phyloP scores from a whole-genome alignment of 2,888 invertebrate genomes.

The Rotaria sp. region DNA sequence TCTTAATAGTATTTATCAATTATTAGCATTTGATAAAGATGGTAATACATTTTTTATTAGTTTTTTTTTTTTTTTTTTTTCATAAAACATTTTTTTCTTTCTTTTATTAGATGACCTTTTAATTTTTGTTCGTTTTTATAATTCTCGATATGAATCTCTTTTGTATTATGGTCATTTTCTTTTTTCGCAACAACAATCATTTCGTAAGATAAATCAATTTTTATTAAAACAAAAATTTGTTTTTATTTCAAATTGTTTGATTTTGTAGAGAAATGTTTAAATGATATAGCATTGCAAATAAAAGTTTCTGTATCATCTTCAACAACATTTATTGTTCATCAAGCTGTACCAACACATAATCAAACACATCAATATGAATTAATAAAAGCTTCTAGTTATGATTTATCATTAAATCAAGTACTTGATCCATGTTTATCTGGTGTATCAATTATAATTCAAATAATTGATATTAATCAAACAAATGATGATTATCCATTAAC shows the following conservation, averaged over 20 bases:
- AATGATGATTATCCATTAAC: constrained; percentile 7
- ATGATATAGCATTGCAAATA: neutral
- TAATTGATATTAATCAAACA: constrained; percentile 13
- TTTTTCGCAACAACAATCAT: neutral
- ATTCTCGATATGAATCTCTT: neutral
- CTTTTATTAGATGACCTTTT: neutral
- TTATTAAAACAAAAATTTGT: neutral
- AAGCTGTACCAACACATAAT: constrained; percentile 9
- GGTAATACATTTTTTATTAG: neutral
- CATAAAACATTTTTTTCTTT: neutral
- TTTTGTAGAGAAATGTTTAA: neutral
- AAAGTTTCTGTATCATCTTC: neutral
- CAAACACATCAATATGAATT: constrained; percentile 23
- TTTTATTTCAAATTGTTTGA: neutral
- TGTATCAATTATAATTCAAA: neutral
- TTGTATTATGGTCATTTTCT: constrained; percentile 3
- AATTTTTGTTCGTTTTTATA: neutral
- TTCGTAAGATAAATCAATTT: neutral
- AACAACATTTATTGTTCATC: constrained; percentile 3
- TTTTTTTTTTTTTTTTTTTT: neutral
- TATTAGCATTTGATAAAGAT: neutral
- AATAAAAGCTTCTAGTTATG: constrained; percentile 14
- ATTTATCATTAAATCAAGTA: constrained; percentile 4
- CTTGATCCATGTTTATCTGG: neutral
- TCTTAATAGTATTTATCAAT: constrained; percentile 21